Percentiles rank a stretch among this genome's conserved stretches.
Evolutionary conservation across 2,113 vertebrate genomes (phyloP).

Genomic region (Elanus axillaris): DNA sequence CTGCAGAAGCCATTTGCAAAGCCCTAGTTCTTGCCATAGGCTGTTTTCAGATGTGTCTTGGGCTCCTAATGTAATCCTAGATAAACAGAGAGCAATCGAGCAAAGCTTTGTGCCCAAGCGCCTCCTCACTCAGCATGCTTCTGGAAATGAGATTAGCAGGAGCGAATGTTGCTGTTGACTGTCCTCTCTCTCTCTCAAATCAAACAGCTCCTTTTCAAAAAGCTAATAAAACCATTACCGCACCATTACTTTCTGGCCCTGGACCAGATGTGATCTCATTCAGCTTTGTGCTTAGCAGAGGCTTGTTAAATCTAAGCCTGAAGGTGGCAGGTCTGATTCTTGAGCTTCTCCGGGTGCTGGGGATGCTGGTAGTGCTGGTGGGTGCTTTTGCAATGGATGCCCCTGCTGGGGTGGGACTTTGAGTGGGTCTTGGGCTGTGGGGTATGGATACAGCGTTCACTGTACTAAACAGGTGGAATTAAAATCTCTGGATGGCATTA

Average conservation of each 20-base stretch:
- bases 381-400: not conserved
- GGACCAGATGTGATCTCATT: constrained; percentile 47
- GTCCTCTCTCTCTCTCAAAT: not conserved
- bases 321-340: not conserved
- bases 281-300: not conserved
- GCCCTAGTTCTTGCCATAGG: not conserved
- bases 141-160: constrained; percentile 32
- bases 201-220: constrained; percentile 37
- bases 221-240: constrained; percentile 45
- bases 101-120: constrained; percentile 1
- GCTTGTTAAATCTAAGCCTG: not conserved
- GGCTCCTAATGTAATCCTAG: constrained; percentile 4
- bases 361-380: not conserved
- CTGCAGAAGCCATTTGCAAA: not conserved
- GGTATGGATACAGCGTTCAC: not conserved
- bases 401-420: not conserved
- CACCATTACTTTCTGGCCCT: constrained; percentile 34
- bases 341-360: not conserved
- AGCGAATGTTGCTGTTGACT: not conserved
- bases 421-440: not conserved
- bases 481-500: not conserved
- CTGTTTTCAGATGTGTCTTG: not conserved
- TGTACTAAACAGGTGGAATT: not conserved
- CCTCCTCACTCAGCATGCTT: not conserved
- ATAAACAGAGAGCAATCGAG: constrained; percentile 4